These are phyloP conservation scores for Scaptomyza hsui DNA, from an alignment of 1,140 invertebrate genomes.

Conservation along the genomic window DNA sequence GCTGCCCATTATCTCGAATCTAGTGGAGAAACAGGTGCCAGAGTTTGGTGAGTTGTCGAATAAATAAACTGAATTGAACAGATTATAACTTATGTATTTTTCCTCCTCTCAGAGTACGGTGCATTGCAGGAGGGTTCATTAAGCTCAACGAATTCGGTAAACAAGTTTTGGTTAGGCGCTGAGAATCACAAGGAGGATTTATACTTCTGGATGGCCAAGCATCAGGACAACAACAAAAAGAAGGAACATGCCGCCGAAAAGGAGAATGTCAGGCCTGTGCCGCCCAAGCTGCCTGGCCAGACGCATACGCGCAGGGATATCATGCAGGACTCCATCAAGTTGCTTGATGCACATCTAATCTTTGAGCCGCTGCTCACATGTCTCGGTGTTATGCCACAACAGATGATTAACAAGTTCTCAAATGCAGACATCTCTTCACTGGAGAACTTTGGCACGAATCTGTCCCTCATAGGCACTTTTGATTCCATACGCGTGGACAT, in stretches of 20 bases:
- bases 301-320: constrained; percentile 83
- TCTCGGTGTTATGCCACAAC: constrained; percentile 93
- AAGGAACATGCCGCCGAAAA: constrained; percentile 71
- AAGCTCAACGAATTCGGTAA: constrained; percentile 85
- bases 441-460: constrained; percentile 95
- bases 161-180: constrained; percentile 84
- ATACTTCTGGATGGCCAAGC: constrained; percentile 97
- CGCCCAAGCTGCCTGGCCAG: constrained; percentile 62
- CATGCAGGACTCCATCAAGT: constrained; percentile 91
- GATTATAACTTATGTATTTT: not conserved
- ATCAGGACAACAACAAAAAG: constrained; percentile 89
- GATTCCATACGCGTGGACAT: constrained; percentile 96
- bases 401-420: constrained; percentile 87
- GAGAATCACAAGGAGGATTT: constrained; percentile 90
- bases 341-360: constrained; percentile 96
- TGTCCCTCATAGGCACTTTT: constrained; percentile 93
- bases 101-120: constrained; percentile 87
- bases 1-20: constrained; percentile 83
- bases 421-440: constrained; percentile 86
- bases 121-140: constrained; percentile 89
- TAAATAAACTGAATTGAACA: not conserved
- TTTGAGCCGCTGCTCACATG: constrained; percentile 94
- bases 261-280: constrained; percentile 60
- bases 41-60: constrained; percentile 67
- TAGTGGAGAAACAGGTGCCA: constrained; percentile 81